phyloP scores from a whole-genome alignment of 2,113 vertebrate genomes.

The Arenaria interpres region DNA sequence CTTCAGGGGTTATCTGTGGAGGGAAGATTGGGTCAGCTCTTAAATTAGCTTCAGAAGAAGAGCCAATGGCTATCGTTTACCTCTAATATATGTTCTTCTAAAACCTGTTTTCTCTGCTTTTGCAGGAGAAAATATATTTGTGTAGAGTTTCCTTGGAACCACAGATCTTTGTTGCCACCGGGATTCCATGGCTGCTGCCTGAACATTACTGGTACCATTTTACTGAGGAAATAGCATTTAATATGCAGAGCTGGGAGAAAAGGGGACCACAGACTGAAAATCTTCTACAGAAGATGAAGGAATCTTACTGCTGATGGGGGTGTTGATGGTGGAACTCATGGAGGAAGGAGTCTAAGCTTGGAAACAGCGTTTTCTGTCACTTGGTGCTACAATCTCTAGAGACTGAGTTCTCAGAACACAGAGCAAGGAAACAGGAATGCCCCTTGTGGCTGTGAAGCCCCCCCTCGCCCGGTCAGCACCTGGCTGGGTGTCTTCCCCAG shows the following conservation, averaged over 20 bases:
- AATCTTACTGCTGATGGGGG: neutral
- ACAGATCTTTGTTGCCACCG: neutral
- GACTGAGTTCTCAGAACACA: neutral
- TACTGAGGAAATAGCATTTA: neutral
- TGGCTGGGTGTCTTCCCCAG: neutral
- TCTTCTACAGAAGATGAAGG: neutral
- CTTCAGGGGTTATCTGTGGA: slow-evolving; percentile 21
- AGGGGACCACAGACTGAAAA: neutral
- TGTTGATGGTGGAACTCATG: neutral
- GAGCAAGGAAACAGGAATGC: neutral
- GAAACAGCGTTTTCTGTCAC: neutral
- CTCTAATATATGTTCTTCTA: slow-evolving; percentile 20
- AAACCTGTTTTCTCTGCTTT: slow-evolving; percentile 49
- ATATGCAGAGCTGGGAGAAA: neutral
- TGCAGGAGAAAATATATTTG: slow-evolving; percentile 20
- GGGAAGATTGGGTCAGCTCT: slow-evolving; percentile 8
- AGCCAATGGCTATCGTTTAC: slow-evolving; percentile 51
- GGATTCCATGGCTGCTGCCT: neutral
- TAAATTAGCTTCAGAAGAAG: slow-evolving; percentile 47
- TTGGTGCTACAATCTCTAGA: neutral
- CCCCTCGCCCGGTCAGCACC: no score
- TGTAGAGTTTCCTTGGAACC: neutral
- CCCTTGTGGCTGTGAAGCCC: neutral
- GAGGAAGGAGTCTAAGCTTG: neutral
- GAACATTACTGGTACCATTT: neutral